Conservation (phyloP, 64 coral and sea anemone species). For the Stichodactyla helianthus region DNA sequence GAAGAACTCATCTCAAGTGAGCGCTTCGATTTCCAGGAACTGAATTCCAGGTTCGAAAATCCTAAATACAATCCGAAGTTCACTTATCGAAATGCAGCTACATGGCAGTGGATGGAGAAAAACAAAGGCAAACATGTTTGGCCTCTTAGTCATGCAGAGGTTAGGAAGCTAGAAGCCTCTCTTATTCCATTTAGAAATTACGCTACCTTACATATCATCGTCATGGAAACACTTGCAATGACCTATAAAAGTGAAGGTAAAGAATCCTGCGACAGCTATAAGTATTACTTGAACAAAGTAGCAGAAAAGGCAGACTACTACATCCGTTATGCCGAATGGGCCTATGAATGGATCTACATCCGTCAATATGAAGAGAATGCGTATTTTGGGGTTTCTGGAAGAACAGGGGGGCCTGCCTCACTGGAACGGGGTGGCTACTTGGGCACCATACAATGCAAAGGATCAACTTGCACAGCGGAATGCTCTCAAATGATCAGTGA, state of each 20-base stretch:
- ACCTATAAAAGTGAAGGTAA: neutral
- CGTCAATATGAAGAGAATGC: neutral
- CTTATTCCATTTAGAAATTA: neutral
- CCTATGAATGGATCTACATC: slow-evolving; percentile 6
- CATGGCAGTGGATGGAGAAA: too few relatives aligned
- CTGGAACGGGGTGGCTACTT: neutral
- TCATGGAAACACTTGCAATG: neutral
- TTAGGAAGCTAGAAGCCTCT: neutral
- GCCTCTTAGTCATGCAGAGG: neutral
- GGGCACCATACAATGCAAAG: neutral
- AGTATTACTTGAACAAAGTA: neutral
- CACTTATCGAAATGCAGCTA: too few relatives aligned
- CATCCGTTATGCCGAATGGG: neutral
- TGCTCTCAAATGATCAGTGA: neutral
- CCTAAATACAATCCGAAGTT: neutral
- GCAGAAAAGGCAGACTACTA: neutral
- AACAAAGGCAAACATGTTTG: too few relatives aligned
- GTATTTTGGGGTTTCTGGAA: neutral
- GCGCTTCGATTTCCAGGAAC: neutral
- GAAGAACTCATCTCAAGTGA: neutral
- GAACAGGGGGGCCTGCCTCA: neutral
- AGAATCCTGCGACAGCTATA: neutral
- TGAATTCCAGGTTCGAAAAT: neutral
- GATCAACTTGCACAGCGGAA: neutral
- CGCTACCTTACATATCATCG: neutral